Base-by-base conservation (phyloP, 2,888 invertebrate genomes). In the Heliconius erato region DNA sequence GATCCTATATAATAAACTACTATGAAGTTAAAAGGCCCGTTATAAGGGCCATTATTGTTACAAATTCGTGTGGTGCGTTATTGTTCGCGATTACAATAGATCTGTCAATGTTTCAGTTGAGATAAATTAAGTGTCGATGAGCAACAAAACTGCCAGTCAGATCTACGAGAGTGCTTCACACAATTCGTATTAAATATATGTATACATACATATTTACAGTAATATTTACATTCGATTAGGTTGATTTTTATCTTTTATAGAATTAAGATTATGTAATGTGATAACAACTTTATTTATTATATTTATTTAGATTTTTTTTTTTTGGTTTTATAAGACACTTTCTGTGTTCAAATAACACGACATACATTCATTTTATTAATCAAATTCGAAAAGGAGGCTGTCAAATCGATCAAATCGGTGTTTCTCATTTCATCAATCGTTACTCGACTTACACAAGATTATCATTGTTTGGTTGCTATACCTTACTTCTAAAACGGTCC, bases 21-120 rank as follows among this genome's bases (percentile, higher is more conserved):
- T 81, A 78, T 26, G 74, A 82, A 72, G 71, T 83, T 82, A 84
- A 85, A 86, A 84, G 82, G 83, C 68, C 14, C 69, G 59, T 80
- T 85, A 68, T 83, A 84, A 87, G 87, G 86, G 84, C 84, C 86
- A 85, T 88, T 88, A 87, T 89, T 88, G 88, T 89, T 88, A 88
- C 86, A 88, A 89, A 90, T 92, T 93, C 91, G 90, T 89, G 90
- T 89, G 89, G 86, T 89, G 78, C 65, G 87, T 91, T 88, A 94
- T 95, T 95, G 94, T 95, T 92, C 91, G 87, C 87, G 89, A 87
- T 89, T 88, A 95, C 94, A 95, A 95, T 92, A 89, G 93, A 91
- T 91, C 92, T 94, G 94, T 94, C 94, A 94, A 94, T 94, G 94
- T 94, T 93, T 92, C 91, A 91, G 90, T 91, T 88, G 89, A 91